Conservation (phyloP, 2,888 invertebrate species). For the Limenitis camilla region DNA sequence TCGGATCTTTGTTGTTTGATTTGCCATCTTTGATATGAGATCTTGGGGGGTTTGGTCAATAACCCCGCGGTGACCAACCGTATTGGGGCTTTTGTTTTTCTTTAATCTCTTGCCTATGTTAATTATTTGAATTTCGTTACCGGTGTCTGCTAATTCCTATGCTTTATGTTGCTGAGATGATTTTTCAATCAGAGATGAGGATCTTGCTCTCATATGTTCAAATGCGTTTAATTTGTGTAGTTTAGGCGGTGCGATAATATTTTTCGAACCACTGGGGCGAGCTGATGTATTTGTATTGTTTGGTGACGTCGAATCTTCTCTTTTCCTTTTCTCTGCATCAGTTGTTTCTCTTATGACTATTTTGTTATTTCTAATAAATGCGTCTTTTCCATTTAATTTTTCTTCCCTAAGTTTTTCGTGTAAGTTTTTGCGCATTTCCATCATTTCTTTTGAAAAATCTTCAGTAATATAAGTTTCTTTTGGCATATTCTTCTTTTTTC, state of each 20-base stretch:
- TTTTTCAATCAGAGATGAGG: neutral
- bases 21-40: too few relatives aligned
- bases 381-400: too few relatives aligned
- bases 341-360: too few relatives aligned
- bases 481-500: too few relatives aligned
- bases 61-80: neutral
- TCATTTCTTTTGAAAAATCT: too few relatives aligned
- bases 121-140: neutral
- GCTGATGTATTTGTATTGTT: neutral
- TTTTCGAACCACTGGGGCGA: neutral
- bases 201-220: constrained; percentile 5
- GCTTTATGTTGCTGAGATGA: neutral
- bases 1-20: too few relatives aligned
- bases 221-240: constrained; percentile 1
- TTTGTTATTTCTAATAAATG: too few relatives aligned
- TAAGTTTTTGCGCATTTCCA: too few relatives aligned
- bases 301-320: constrained; percentile 6
- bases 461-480: too few relatives aligned
- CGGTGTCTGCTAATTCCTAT: neutral
- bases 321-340: constrained; percentile 13
- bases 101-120: neutral
- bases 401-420: too few relatives aligned
- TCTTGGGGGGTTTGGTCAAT: too few relatives aligned
- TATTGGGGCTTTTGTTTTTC: constrained; percentile 6
- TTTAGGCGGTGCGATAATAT: neutral